A percentile compares a stretch with the other conserved stretches of the same genome.
phyloP scores from a whole-genome alignment of 2,113 vertebrate genomes.

The Kobus ellipsiprymnus region DNA sequence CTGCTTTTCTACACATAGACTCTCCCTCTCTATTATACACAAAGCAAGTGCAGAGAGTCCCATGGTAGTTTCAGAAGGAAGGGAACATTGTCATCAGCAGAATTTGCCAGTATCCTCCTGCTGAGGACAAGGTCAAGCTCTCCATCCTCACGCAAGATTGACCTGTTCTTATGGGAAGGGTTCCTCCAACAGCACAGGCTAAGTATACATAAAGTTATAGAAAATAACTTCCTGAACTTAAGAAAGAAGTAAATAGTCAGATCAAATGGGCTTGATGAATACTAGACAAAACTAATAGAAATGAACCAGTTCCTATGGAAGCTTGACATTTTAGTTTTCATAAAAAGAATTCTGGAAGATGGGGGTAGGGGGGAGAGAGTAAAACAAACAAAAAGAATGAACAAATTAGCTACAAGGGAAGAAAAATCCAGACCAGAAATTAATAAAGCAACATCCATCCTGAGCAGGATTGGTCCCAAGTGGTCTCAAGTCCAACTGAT shows the following conservation, averaged over 20 bases:
- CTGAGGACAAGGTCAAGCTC: not conserved
- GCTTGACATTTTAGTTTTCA: not conserved
- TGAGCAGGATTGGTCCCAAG: not conserved
- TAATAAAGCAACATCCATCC: not conserved
- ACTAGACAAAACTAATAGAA: not conserved
- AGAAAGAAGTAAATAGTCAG: not conserved
- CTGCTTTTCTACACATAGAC: not conserved
- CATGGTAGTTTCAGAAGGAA: not conserved
- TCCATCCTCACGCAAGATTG: not conserved
- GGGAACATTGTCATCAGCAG: not conserved
- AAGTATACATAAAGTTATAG: not conserved
- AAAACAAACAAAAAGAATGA: not conserved
- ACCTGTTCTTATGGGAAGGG: not conserved
- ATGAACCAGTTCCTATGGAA: not conserved
- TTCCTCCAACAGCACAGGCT: not conserved
- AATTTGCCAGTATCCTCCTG: not conserved
- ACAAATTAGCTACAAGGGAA: not conserved
- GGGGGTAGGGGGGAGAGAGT: not conserved
- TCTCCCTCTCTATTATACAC: not conserved
- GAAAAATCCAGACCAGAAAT: not conserved
- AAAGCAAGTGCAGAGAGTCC: not conserved
- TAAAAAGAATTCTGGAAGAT: not conserved
- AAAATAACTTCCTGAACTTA: not conserved
- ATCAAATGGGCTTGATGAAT: not conserved
- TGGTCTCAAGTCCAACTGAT: not conserved